phyloP scores from a whole-genome alignment of 2,113 vertebrate species.

The Cephalopholis sonnerati region DNA sequence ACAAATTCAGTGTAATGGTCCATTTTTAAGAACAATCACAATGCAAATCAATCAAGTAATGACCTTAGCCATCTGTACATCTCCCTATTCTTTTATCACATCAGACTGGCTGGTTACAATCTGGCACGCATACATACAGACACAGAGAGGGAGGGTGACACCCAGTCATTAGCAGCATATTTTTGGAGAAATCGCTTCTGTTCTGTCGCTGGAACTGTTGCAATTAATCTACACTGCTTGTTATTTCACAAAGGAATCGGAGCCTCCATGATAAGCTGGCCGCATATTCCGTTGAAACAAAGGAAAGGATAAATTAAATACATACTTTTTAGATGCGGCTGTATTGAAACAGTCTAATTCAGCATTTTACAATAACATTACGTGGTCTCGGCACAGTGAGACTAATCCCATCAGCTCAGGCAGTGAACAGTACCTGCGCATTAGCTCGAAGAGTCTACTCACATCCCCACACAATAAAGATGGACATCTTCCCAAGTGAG shows the following conservation, averaged over 20 bases:
- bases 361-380: conserved; percentile 56
- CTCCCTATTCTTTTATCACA: conserved; percentile 67
- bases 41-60: conserved; percentile 76
- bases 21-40: conserved; percentile 76
- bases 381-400: conserved; percentile 40
- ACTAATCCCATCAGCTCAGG: conserved; percentile 58
- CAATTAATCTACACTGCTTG: conserved; percentile 71
- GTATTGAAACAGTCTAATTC: conserved; percentile 58
- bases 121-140: conserved; percentile 41
- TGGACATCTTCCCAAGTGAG: conserved; percentile 55
- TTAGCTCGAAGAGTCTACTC: conserved; percentile 63
- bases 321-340: conserved; percentile 35
- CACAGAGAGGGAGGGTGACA: conserved; percentile 38
- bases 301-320: conserved; percentile 42
- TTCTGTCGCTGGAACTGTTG: conserved; percentile 59
- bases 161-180: conserved; percentile 67
- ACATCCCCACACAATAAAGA: conserved; percentile 72
- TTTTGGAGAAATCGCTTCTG: conserved; percentile 49
- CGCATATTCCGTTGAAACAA: conserved; percentile 43
- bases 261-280: conserved; percentile 44
- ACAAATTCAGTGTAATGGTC: conserved; percentile 70
- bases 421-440: conserved; percentile 53
- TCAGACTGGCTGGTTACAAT: conserved; percentile 64
- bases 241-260: conserved; percentile 63
- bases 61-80: conserved; percentile 78